Base-by-base conservation (phyloP, 23 tunicate species). In the Ciona savignyi region DNA sequence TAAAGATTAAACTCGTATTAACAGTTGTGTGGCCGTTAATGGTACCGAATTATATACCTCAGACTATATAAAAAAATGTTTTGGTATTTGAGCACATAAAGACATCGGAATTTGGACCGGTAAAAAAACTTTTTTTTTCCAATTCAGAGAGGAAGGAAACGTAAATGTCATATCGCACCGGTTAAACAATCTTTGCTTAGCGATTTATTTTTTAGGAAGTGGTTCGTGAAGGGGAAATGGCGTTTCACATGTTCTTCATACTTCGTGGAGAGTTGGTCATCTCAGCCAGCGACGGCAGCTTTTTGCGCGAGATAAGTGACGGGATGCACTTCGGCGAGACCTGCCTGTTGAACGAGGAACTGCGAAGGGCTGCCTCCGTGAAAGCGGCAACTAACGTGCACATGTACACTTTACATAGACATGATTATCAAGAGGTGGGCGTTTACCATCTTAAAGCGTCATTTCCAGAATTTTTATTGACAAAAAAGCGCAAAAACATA, bases 271-370 rank as follows among this genome's bases (percentile, higher is more conserved):
- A 79, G 28, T 72, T 79, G 0, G 68, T 67, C 24, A 81, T 66
- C 19, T 33, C 72, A 3, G 60, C 72, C 15, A 25, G 34, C 15
- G 83, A 68, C n/a, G 75, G 51, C 15, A 65, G 51, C 31, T 69
- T 24, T 33, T 31, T 69, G 11, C 73, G 75, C 63, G 31, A 34
- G 48, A 25, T 82, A 35, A 65, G 62, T 42, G 91, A 90, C 60
- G 97, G 97, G 27, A 91, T 74, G 72, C 88, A 90, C 70, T 90
- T 90, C 60, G 97, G 97, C 1, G 97, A 90, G 35, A 66, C 80
- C 1, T 74, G 86, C 34, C 79, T 90, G 23, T 70, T 90, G 42
- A 70, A 33, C 30, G 24, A 73, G 1, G 81, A 70, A 31, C 25
- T 85, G 76, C 35, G 62, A 67, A 62, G 97, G 31, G 67, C 97